Base-by-base conservation (phyloP, 1,140 invertebrate genomes). In the Apis cerana region DNA sequence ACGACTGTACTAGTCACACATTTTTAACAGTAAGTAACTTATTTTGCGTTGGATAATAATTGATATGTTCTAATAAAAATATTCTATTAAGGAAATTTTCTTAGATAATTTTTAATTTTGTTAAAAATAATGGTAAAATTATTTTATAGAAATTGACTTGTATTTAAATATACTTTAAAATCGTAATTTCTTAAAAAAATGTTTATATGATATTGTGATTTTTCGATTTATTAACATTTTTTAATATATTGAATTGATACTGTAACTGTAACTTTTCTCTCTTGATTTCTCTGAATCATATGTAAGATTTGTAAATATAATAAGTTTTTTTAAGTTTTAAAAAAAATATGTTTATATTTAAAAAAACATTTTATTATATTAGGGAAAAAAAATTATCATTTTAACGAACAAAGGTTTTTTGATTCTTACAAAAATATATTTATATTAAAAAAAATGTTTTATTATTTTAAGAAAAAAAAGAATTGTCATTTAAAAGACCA, bases 1-100 rank as follows among this genome's bases (percentile, higher is more conserved):
- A 83, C 89, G 90, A 92, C 90, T 93, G 86, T 90, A 88, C 93
- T 94, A 94, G 93, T 94, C 93, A 93, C 87, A 91, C 85, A 88
- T 91, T 92, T 92, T 87, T 90, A 91, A 90, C 70, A 87, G 82
- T 90, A 90, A 91, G 90, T 92, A 92, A 92, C 85, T 89, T 91
- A 91, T 92, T 90, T 89, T 89, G 84, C 84, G 75, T 89, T 85
- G 83, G 79, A 86, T 82, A 89, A 87, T 91, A 79, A 86, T 79
- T 59, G 80, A 85, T 86, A 86, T 83, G 85, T 89, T 82, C 82
- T 84, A 84, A 85, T 74, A 85, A 90, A 84, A 77, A 69, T 88
- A 68, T 79, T 81, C 61, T 75, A 11, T 71, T 88, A 80, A 59
- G 56, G 79, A 83, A 80, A 67, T 56, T 58, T 79, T 69, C 82